Evolutionary conservation across 1,140 invertebrate species (phyloP).

Genomic region (Centruroides sculpturatus): DNA sequence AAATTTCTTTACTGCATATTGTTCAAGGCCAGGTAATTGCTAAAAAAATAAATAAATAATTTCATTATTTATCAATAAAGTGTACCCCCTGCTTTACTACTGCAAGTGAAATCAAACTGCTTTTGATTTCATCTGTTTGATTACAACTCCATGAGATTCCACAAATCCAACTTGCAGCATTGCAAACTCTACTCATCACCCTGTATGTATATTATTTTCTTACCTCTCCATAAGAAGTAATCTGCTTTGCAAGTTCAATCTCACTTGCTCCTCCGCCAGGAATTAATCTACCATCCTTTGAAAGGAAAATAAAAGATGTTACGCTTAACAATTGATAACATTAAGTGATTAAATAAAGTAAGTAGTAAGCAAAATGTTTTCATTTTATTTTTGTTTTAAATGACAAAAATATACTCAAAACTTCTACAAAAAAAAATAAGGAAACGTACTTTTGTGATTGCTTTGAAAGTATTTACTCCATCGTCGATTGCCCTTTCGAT

Average conservation of each 20-base stretch:
- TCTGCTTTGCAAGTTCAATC: slow-evolving; percentile 76
- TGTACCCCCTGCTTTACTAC: too few species aligned
- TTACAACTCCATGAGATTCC: too few species aligned
- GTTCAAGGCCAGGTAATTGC: slow-evolving; percentile 82
- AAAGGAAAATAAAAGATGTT: not conserved
- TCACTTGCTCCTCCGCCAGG: slow-evolving; percentile 90
- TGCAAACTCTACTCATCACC: not conserved
- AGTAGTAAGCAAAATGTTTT: too few species aligned
- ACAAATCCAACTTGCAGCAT: too few species aligned
- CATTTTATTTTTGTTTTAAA: too few species aligned
- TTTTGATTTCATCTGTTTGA: too few species aligned
- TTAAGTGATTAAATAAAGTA: too few species aligned
- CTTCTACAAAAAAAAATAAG: too few species aligned
- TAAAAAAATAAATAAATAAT: slow-evolving; percentile 13
- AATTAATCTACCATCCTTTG: slow-evolving; percentile 58
- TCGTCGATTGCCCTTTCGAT: slow-evolving; percentile 96
- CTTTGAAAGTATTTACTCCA: slow-evolving; percentile 97
- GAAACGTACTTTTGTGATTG: slow-evolving; percentile 42
- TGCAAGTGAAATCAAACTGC: too few species aligned
- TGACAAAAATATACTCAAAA: too few species aligned
- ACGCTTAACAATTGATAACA: too few species aligned
- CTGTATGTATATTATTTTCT: not conserved
- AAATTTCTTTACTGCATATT: slow-evolving; percentile 93
- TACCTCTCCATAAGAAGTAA: slow-evolving; percentile 67
- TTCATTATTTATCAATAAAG: not conserved